Evolutionary conservation across 2,797 vertebrate species (phyloP), one percentile per base, ranked within the genome.

Genomic region (Paratrypauchen microcephalus): DNA sequence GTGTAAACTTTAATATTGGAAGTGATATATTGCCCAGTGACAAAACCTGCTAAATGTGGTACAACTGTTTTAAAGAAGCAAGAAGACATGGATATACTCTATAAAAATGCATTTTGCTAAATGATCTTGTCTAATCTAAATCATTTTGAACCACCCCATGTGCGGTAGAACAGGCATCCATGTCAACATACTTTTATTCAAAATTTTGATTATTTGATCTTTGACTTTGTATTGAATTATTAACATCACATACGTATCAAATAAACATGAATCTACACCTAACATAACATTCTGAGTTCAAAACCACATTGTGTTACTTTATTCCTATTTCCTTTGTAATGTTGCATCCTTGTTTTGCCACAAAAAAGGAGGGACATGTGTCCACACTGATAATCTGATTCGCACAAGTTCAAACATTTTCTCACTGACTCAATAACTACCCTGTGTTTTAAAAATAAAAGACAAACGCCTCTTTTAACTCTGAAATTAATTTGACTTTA

Each of bases 401-500:
- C 52, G 24, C 52, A 55, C 21, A 11, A 71, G n/a, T 23, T 55
- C 52, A 66, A 78, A 52, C 70, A 75, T 79, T 89, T 87, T 78
- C 87, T 87, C 77, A 73, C 79, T 84, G 41, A 15, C 41, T 87
- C 79, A 86, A 85, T 88, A 57, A n/a, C 19, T 60, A 15, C 41
- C 41, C 41, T 59, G 57, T 59, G 26, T 59, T 30, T 59, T 32
- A 59, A 7, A 59, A 19, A 18, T 59, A 30, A 72, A 68, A 9
- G 39, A 79, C 74, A 50, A 32, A 24, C 48, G 55, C 61, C 73
- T 76, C 82, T 86, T 89, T 88, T 75, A 83, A 89, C 77, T 84
- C 65, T 28, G 87, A 87, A 87, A 84, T 87, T 78, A 87, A 87
- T 88, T 86, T 69, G 11, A 78, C 71, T 78, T 80, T 72, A 64